Conservation (phyloP, 2,113 vertebrate genomes). For the Leiothrix lutea region DNA sequence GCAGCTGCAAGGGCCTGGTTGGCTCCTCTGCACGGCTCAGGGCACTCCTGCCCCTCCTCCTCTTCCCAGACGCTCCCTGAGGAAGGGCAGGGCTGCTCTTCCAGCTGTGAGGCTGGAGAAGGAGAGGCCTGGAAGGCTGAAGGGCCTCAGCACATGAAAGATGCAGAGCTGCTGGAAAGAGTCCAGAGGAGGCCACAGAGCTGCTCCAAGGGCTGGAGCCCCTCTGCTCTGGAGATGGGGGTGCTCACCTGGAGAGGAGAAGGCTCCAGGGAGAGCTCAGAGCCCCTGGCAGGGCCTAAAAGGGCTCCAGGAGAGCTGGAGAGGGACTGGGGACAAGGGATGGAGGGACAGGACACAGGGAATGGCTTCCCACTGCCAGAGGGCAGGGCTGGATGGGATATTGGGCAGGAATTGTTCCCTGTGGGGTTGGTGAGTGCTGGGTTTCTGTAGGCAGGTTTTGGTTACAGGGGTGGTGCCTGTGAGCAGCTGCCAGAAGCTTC, state of each 20-base stretch:
- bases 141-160: neutral
- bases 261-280: neutral
- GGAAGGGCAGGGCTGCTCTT: neutral
- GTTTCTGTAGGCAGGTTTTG: neutral
- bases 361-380: neutral
- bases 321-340: neutral
- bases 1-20: neutral
- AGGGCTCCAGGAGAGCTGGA: neutral
- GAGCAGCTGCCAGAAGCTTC: neutral
- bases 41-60: neutral
- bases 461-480: neutral
- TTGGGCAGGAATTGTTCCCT: neutral
- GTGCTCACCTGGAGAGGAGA: neutral
- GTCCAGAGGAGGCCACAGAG: neutral
- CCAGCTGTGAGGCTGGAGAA: neutral
- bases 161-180: neutral
- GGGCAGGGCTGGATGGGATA: neutral
- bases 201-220: neutral
- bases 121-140: neutral
- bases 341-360: neutral
- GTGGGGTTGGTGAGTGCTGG: fast-evolving
- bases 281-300: neutral
- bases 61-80: neutral
- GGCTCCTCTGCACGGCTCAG: neutral
- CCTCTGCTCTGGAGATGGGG: neutral